These are phyloP conservation scores for Mastacembelus armatus DNA, from an alignment of 2,797 vertebrate genomes.

Conservation along the genomic window DNA sequence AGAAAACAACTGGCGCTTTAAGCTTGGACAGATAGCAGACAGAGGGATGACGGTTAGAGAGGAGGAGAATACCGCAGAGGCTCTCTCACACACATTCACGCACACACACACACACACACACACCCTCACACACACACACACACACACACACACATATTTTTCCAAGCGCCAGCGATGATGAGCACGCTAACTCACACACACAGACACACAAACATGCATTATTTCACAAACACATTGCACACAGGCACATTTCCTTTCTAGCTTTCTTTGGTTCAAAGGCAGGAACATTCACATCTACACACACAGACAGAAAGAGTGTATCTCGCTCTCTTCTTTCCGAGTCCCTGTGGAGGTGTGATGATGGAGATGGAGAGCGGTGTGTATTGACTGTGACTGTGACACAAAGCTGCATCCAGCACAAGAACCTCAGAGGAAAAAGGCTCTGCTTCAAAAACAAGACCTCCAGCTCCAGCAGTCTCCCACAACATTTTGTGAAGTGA, in stretches of 20 bases:
- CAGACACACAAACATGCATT: constrained; percentile 4
- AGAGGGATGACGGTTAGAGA: constrained; percentile 69
- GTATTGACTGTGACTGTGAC: constrained; percentile 76
- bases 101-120: constrained; percentile 10
- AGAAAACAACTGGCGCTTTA: constrained; percentile 80
- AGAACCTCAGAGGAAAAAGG: constrained; percentile 63
- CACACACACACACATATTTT: neutral
- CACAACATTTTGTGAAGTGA: constrained; percentile 31
- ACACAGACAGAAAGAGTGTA: constrained; percentile 29
- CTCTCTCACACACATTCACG: constrained; percentile 13
- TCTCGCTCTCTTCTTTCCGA: constrained; percentile 8
- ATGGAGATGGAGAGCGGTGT: constrained; percentile 70
- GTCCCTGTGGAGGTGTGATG: constrained; percentile 68
- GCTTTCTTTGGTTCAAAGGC: neutral
- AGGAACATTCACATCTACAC: neutral
- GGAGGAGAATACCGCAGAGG: constrained; percentile 65
- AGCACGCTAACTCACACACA: constrained; percentile 1
- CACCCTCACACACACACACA: no score
- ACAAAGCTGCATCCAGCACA: constrained; percentile 65
- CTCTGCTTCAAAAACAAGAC: constrained; percentile 57
- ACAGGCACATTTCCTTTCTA: neutral
- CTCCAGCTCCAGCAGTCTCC: constrained; percentile 38
- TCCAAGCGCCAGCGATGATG: no score
- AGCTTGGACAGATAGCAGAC: constrained; percentile 81
- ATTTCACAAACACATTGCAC: constrained; percentile 13